Evolutionary conservation across 1,140 invertebrate genomes (phyloP).

Genomic region (Drosophila rufa): DNA sequence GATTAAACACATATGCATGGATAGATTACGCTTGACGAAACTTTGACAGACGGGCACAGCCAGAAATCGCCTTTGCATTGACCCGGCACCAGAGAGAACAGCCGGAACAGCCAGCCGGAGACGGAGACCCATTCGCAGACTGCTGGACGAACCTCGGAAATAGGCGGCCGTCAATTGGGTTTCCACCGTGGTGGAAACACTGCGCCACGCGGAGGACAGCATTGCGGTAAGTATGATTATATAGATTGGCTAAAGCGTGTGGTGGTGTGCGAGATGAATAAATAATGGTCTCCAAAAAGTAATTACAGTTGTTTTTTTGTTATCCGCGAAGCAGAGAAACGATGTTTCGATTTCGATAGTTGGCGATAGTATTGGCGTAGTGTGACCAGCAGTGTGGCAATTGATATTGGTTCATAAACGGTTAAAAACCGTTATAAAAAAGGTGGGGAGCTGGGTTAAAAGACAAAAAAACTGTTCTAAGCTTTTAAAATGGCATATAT

Average conservation of each 20-base stretch:
- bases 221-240: constrained; percentile 27
- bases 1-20: constrained; percentile 53
- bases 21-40: constrained; percentile 75
- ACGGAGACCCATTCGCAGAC: constrained; percentile 22
- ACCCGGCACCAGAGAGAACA: constrained; percentile 54
- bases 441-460: too few species aligned
- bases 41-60: constrained; percentile 66
- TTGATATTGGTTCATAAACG: too few species aligned
- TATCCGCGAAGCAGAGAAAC: not conserved
- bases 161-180: constrained; percentile 64
- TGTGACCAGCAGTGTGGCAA: not conserved
- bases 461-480: too few species aligned
- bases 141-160: constrained; percentile 77
- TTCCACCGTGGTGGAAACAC: constrained; percentile 53
- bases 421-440: too few species aligned
- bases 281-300: constrained; percentile 24
- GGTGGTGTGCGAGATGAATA: constrained; percentile 34
- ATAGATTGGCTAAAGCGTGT: constrained; percentile 14
- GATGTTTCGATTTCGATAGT: not conserved
- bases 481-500: too few species aligned
- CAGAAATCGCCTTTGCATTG: constrained; percentile 58
- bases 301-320: constrained; percentile 46
- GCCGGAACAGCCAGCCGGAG: constrained; percentile 17
- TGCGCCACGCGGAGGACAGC: constrained; percentile 65
- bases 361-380: too few species aligned